Conservation (phyloP, 2,888 invertebrate species). For the Ceratothoa steindachneri region DNA sequence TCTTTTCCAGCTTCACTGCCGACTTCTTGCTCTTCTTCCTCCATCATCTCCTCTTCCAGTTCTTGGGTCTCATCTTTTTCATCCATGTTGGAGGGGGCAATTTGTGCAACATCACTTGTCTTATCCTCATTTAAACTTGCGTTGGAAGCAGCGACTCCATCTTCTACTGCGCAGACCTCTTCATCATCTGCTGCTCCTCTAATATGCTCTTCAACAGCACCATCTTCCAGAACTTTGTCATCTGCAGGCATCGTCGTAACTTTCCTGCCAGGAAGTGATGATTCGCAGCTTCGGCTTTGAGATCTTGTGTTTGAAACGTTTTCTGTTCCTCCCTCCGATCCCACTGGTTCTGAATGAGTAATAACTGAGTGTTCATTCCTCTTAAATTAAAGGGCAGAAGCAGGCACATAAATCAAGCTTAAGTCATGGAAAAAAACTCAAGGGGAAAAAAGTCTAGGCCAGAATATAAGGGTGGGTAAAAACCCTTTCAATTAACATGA, state of each 20-base stretch:
- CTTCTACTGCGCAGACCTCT: not conserved
- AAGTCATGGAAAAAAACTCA: too few relatives aligned
- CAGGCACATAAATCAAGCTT: not conserved
- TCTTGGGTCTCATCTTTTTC: not conserved
- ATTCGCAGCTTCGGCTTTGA: not conserved
- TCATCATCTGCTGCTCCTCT: not conserved
- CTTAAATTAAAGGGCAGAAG: not conserved
- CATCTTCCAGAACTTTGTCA: not conserved
- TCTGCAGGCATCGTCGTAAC: not conserved
- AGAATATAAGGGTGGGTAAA: not conserved
- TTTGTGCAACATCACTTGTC: not conserved
- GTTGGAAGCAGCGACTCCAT: not conserved
- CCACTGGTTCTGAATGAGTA: constrained; percentile 14
- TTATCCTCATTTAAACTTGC: not conserved
- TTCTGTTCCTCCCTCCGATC: not conserved
- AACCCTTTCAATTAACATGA: not conserved
- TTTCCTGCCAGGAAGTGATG: not conserved
- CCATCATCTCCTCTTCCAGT: not conserved
- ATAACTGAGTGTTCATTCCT: not conserved
- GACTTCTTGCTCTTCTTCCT: not conserved
- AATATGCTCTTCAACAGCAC: not conserved
- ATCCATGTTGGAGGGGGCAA: not conserved
- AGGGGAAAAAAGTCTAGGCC: not conserved
- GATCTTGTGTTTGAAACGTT: not conserved
- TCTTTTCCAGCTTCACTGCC: not conserved